Evolutionary conservation across 2,113 vertebrate species (phyloP).

Genomic region (Junco hyemalis): DNA sequence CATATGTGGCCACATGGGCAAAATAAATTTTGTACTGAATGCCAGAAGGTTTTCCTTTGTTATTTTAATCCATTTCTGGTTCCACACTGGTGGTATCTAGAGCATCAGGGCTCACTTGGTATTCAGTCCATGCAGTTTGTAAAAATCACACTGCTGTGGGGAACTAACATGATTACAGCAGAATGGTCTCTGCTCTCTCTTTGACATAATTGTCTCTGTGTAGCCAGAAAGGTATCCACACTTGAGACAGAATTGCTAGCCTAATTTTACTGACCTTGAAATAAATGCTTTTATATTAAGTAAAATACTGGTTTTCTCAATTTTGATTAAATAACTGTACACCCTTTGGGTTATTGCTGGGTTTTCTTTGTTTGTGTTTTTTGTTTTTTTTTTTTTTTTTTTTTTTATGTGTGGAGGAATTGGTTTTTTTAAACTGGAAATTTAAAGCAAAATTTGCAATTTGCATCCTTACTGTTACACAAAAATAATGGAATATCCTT

Average conservation of each 20-base stretch:
- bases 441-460: neutral
- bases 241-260: neutral
- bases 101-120: neutral
- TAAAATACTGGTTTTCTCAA: neutral
- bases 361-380: neutral
- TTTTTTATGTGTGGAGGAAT: neutral
- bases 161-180: neutral
- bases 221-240: neutral
- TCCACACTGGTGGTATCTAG: neutral
- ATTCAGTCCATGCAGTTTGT: neutral
- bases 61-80: neutral
- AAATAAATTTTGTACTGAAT: neutral
- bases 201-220: neutral
- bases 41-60: neutral
- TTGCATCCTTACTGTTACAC: fast-evolving
- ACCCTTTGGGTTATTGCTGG: fast-evolving
- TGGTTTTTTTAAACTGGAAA: neutral
- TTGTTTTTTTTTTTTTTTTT: neutral
- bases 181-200: neutral
- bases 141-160: neutral
- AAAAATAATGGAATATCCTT: neutral
- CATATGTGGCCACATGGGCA: neutral
- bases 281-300: neutral
- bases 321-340: neutral
- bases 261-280: neutral